phyloP scores from a whole-genome alignment of 2,888 invertebrate genomes.

The Amiota mariae region DNA sequence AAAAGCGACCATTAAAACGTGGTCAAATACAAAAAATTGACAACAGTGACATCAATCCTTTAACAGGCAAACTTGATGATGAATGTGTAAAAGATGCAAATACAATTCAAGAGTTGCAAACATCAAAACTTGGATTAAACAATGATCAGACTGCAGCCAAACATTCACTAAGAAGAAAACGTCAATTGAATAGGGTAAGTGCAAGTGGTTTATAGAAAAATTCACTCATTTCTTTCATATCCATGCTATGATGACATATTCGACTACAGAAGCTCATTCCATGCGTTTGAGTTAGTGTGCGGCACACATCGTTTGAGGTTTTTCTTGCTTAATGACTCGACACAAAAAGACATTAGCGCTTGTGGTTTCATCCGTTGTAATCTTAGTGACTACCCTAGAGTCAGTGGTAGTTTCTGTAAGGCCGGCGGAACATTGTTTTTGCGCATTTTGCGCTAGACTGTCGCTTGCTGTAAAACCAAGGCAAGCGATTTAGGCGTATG shows the following conservation, averaged over 20 bases:
- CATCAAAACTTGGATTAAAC: slow-evolving; percentile 64
- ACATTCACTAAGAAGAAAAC: slow-evolving; percentile 75
- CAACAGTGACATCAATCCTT: slow-evolving; percentile 50
- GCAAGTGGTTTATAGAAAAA: neutral
- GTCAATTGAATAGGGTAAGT: slow-evolving; percentile 68
- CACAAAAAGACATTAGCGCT: slow-evolving; percentile 39
- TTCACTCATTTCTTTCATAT: neutral
- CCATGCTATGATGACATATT: slow-evolving; percentile 71
- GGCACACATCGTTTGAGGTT: slow-evolving; percentile 55
- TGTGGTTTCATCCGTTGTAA: slow-evolving; percentile 71
- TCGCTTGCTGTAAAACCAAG: slow-evolving; percentile 48
- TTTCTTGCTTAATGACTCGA: slow-evolving; percentile 62
- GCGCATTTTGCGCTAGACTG: slow-evolving; percentile 59
- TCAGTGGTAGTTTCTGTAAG: slow-evolving; percentile 69
- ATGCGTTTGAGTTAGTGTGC: slow-evolving; percentile 49
- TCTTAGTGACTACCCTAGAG: slow-evolving; percentile 69
- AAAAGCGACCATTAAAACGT: slow-evolving; percentile 35
- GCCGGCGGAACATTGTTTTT: slow-evolving; percentile 69
- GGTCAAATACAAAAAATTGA: slow-evolving; percentile 46
- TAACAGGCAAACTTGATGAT: slow-evolving; percentile 50
- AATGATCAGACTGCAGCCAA: slow-evolving; percentile 76
- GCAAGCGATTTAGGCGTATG: slow-evolving; percentile 61
- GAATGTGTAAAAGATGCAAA: slow-evolving; percentile 46
- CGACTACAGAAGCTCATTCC: slow-evolving; percentile 69
- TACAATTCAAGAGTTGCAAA: slow-evolving; percentile 54